Evolutionary conservation across 1,140 invertebrate species (phyloP).

Genomic region (Pemphigus obesinymphae): DNA sequence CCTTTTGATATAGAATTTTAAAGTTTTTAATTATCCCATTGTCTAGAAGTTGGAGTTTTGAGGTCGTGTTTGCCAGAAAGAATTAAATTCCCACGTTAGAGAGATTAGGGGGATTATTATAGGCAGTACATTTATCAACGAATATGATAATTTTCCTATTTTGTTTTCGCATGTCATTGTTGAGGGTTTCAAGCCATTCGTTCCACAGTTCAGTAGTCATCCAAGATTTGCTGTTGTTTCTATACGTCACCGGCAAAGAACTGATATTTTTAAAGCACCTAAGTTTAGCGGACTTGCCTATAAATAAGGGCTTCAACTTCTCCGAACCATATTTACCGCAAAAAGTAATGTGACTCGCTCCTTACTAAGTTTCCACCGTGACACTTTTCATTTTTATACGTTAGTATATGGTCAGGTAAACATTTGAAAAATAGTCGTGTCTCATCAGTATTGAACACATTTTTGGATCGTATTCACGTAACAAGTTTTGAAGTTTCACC

Average conservation of each 20-base stretch:
- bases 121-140: background rate
- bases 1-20: background rate
- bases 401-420: conserved; percentile 51
- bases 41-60: background rate
- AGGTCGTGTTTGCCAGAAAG: background rate
- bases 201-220: background rate
- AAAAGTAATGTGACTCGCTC: conserved; percentile 50
- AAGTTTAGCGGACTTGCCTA: no score
- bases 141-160: background rate
- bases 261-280: background rate
- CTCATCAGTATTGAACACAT: conserved; percentile 54
- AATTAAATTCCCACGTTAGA: background rate
- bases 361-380: conserved; percentile 50
- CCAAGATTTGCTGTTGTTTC: background rate
- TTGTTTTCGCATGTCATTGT: background rate
- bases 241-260: background rate
- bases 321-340: conserved; percentile 11
- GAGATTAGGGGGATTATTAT: background rate
- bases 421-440: conserved; percentile 53
- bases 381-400: conserved; percentile 49
- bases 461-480: conserved; percentile 43
- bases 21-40: background rate
- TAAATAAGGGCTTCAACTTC: background rate
- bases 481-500: background rate
- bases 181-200: background rate